Evolutionary conservation across 2,113 vertebrate species (phyloP).

Genomic region (Delphinus delphis): DNA sequence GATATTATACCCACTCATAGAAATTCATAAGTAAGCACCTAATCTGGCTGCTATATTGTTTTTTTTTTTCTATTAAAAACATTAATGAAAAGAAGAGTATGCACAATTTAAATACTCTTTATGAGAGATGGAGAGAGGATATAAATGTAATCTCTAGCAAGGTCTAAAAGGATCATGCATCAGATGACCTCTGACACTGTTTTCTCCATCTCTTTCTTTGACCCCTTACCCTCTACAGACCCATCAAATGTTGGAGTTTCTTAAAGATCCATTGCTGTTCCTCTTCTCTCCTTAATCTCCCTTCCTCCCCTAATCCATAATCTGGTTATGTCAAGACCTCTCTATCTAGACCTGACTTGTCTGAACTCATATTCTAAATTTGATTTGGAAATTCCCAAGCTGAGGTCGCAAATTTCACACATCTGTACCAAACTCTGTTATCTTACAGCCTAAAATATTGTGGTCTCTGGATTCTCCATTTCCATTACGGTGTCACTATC

Average conservation of each 20-base stretch:
- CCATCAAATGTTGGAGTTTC: background rate
- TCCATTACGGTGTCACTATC: background rate
- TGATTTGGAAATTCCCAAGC: background rate
- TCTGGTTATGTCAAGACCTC: background rate
- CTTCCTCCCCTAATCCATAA: background rate
- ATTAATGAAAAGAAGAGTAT: background rate
- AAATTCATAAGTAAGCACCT: slow-evolving; percentile 1
- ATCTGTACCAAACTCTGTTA: background rate
- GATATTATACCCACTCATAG: background rate
- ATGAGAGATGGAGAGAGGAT: background rate
- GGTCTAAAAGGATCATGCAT: background rate
- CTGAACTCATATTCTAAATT: background rate
- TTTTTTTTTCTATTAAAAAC: background rate
- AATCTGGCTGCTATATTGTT: background rate
- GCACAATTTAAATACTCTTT: slow-evolving; percentile 22
- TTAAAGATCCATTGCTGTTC: background rate
- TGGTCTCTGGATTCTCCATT: background rate
- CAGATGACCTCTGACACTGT: background rate
- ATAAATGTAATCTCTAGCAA: background rate
- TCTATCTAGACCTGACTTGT: background rate
- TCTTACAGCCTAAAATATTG: background rate
- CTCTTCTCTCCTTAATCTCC: background rate
- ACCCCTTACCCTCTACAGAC: background rate
- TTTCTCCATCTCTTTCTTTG: background rate
- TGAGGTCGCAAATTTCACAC: background rate